Conservation (phyloP, 2,797 vertebrate species). For the Limosa lapponica region DNA sequence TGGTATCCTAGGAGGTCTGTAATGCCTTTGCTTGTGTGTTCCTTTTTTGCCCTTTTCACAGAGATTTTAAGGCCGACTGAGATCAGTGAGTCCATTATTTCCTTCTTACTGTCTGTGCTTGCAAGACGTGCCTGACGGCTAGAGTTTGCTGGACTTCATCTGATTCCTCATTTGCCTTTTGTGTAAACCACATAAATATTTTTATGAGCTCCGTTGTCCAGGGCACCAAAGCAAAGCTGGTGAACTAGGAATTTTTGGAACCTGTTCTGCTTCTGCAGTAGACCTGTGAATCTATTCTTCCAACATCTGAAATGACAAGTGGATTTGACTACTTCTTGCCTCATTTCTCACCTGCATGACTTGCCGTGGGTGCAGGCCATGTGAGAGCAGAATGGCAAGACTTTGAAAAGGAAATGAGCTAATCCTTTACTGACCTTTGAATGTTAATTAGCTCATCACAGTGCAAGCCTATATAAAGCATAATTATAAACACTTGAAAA, state of each 20-base stretch:
- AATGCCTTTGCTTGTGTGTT: background rate
- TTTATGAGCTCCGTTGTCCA: background rate
- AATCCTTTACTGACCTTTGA: background rate
- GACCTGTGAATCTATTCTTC: background rate
- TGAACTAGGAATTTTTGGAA: background rate
- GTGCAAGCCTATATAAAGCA: background rate
- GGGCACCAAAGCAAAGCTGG: background rate
- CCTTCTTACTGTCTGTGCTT: background rate
- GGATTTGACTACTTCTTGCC: background rate
- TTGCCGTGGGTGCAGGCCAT: background rate
- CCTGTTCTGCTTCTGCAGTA: background rate
- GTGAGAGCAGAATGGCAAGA: background rate
- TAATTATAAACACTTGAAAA: background rate
- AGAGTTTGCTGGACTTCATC: background rate
- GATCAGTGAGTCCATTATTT: background rate
- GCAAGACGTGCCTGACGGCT: background rate
- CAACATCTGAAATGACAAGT: background rate
- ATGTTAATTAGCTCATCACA: background rate
- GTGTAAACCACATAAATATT: background rate
- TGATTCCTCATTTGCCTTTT: background rate
- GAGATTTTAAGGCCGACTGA: background rate
- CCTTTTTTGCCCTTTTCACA: background rate
- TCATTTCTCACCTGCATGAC: background rate
- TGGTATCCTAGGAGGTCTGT: background rate
- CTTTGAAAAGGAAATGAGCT: background rate